Evolutionary conservation across 2,113 vertebrate genomes (phyloP).

Genomic region (Lophura nycthemera): DNA sequence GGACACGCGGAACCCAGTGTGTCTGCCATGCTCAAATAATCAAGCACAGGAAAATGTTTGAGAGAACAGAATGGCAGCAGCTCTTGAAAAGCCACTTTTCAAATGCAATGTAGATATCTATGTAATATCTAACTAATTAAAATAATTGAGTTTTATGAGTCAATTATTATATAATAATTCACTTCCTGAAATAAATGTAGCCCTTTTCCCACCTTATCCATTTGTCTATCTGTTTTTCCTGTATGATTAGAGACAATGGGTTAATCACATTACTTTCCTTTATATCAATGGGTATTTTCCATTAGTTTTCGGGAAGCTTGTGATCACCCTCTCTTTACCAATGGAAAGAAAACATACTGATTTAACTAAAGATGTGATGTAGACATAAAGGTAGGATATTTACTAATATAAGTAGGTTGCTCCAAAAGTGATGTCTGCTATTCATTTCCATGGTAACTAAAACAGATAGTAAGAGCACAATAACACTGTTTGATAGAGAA

Average conservation of each 20-base stretch:
- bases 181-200: conserved; percentile 15
- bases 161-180: conserved; percentile 29
- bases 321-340: not conserved
- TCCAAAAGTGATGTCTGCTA: no score
- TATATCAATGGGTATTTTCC: not conserved
- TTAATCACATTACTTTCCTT: not conserved
- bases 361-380: not conserved
- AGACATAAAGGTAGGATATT: not conserved
- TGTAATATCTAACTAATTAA: conserved; percentile 35
- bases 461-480: no score
- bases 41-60: not conserved
- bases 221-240: not conserved
- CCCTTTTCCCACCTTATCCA: not conserved
- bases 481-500: no score
- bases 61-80: not conserved
- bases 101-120: not conserved
- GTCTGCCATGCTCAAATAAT: not conserved
- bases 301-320: not conserved
- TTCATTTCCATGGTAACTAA: no score
- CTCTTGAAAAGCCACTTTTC: not conserved
- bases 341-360: not conserved
- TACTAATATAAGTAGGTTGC: not conserved
- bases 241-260: not conserved
- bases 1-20: fast-evolving
- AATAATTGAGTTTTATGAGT: conserved; percentile 31